A percentile compares a stretch with the other conserved stretches of the same genome.
These are phyloP conservation scores for Margarornis squamiger DNA, from an alignment of 2,797 vertebrate species.

Conservation along the genomic window DNA sequence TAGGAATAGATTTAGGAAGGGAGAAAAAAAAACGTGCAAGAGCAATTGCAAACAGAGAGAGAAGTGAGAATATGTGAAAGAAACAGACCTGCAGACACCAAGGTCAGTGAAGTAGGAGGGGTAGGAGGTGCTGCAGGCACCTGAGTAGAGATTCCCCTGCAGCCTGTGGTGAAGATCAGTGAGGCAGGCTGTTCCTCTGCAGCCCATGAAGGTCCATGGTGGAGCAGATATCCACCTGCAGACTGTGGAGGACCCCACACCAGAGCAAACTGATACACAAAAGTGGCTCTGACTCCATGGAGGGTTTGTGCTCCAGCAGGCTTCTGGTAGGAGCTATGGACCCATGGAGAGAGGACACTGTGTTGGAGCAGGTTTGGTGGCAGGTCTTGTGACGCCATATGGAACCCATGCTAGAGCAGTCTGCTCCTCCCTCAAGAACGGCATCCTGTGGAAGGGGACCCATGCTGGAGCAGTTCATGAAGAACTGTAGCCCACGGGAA, in stretches of 20 bases:
- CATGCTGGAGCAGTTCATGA: background rate
- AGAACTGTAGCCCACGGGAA: background rate
- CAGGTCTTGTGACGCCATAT: background rate
- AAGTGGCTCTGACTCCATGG: fast-evolving
- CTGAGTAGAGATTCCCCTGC: background rate
- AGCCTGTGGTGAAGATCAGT: fast-evolving
- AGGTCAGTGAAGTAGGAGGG: background rate
- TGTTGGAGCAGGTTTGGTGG: background rate
- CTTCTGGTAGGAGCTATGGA: background rate
- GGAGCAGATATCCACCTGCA: background rate
- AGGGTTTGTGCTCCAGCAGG: background rate
- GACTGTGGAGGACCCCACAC: background rate
- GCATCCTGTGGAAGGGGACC: background rate
- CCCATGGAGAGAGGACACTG: too few species aligned
- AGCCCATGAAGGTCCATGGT: background rate
- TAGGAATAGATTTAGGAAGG: background rate
- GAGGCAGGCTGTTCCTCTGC: background rate
- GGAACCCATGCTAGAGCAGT: background rate
- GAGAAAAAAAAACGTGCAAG: background rate
- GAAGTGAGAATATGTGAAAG: background rate
- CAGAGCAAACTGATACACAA: background rate
- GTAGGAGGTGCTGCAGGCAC: background rate
- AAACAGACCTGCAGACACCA: background rate
- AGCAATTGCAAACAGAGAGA: background rate
- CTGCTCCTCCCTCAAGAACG: background rate